phyloP scores from a whole-genome alignment of 2,797 vertebrate species.

The Lacerta agilis region DNA sequence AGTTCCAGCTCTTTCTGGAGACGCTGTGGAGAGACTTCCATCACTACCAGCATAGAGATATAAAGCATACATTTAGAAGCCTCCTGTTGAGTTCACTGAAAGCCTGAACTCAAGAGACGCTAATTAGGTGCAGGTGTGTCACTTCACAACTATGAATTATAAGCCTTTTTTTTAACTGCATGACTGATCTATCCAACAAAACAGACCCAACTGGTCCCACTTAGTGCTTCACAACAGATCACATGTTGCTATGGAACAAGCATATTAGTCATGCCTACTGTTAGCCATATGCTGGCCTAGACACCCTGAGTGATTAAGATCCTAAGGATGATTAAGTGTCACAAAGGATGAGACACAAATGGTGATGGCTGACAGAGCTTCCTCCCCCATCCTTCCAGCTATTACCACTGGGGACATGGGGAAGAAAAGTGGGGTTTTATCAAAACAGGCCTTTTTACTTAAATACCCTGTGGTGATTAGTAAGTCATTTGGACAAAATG shows the following conservation, averaged over 20 bases:
- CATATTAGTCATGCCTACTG: conserved; percentile 58
- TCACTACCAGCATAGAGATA: background rate
- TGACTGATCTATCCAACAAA: conserved; percentile 56
- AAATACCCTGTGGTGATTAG: conserved; percentile 3
- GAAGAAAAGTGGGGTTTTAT: background rate
- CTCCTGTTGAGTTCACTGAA: conserved; percentile 36
- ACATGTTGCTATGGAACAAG: conserved; percentile 29
- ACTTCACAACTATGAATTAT: conserved; percentile 35
- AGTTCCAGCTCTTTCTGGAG: background rate
- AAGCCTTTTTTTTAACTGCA: conserved; percentile 26
- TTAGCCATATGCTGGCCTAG: conserved; percentile 36
- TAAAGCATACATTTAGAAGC: conserved; percentile 6
- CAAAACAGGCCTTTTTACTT: background rate
- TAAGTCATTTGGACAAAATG: background rate
- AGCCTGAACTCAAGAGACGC: background rate
- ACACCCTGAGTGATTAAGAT: conserved; percentile 52
- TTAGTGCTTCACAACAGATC: conserved; percentile 52
- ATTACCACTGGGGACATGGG: background rate
- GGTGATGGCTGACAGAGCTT: background rate
- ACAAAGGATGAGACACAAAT: conserved; percentile 51
- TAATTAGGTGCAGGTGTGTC: conserved; percentile 39
- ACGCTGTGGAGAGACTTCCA: background rate
- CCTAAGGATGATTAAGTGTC: conserved; percentile 40
- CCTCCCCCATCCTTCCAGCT: background rate
- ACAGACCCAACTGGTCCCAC: conserved; percentile 67